Conservation (phyloP, 2,113 vertebrate genomes). For the Syrmaticus mikado region DNA sequence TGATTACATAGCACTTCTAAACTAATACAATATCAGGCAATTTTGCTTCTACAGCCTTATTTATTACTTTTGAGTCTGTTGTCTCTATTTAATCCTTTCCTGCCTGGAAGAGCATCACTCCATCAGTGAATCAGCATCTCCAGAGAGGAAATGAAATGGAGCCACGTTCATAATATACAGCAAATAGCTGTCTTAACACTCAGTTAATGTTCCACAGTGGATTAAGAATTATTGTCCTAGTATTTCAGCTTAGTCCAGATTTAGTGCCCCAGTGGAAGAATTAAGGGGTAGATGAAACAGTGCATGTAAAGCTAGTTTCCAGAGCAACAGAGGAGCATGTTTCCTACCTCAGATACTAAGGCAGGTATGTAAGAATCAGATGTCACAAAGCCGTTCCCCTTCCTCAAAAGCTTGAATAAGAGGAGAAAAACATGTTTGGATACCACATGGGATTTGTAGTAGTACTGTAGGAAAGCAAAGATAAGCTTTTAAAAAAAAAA, state of each 20-base stretch:
- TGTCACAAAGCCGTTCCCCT: not conserved
- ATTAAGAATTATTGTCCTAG: constrained; percentile 69
- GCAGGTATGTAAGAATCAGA: not conserved
- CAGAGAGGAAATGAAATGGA: constrained; percentile 61
- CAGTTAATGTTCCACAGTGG: constrained; percentile 67
- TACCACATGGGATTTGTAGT: not conserved
- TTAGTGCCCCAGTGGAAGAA: constrained; percentile 70
- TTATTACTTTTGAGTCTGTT: constrained; percentile 75
- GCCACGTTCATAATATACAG: constrained; percentile 57
- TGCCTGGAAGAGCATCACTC: constrained; percentile 72
- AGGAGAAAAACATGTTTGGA: not conserved
- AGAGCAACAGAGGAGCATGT: constrained; percentile 30
- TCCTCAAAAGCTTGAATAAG: not conserved
- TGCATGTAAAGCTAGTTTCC: constrained; percentile 40
- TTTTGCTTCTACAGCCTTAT: constrained; percentile 68
- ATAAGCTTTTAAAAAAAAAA: not conserved
- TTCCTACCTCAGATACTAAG: not conserved
- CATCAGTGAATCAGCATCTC: constrained; percentile 72
- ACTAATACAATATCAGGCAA: constrained; percentile 61
- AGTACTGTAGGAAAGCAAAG: constrained; percentile 1
- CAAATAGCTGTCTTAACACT: constrained; percentile 67
- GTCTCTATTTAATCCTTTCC: constrained; percentile 72
- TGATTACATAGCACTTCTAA: constrained; percentile 34
- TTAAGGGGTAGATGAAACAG: constrained; percentile 69
- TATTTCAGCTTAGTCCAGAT: constrained; percentile 73